phyloP scores from a whole-genome alignment of 2,113 vertebrate genomes.

The Ctenomys sociabilis region DNA sequence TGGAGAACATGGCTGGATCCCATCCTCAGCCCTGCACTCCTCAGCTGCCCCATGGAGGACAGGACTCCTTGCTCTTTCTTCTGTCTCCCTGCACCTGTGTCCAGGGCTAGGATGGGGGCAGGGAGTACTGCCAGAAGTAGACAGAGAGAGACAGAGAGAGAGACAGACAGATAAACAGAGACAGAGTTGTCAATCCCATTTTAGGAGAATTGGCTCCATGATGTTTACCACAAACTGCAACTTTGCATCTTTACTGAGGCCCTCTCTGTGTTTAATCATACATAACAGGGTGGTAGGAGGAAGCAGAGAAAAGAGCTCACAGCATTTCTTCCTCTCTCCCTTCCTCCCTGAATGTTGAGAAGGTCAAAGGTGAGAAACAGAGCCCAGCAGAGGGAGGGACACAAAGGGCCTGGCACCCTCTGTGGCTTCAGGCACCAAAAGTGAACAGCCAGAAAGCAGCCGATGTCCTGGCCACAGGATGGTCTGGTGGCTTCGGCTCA shows the following conservation, averaged over 20 bases:
- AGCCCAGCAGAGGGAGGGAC: background rate
- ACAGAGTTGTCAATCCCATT: slow-evolving; percentile 38
- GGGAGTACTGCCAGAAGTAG: background rate
- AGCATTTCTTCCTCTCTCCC: background rate
- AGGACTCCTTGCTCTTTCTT: background rate
- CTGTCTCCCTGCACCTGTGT: background rate
- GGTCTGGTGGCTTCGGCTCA: background rate
- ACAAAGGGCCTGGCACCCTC: background rate
- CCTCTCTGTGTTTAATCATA: slow-evolving; percentile 63
- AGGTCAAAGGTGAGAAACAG: slow-evolving; percentile 36
- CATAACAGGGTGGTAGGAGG: background rate
- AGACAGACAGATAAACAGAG: background rate
- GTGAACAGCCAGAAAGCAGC: background rate
- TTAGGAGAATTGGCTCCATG: slow-evolving; percentile 66
- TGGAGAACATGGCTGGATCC: background rate
- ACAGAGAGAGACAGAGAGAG: background rate
- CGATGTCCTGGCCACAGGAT: rapidly evolving
- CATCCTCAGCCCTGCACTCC: background rate
- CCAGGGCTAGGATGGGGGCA: background rate
- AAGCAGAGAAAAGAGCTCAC: background rate
- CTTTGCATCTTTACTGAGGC: slow-evolving; percentile 68
- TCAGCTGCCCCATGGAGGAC: background rate
- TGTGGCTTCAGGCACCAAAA: rapidly evolving
- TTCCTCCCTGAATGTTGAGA: background rate
- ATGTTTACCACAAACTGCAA: slow-evolving; percentile 74